These are phyloP conservation scores for Eumeta japonica DNA, from an alignment of 1,140 invertebrate genomes.

Conservation along the genomic window DNA sequence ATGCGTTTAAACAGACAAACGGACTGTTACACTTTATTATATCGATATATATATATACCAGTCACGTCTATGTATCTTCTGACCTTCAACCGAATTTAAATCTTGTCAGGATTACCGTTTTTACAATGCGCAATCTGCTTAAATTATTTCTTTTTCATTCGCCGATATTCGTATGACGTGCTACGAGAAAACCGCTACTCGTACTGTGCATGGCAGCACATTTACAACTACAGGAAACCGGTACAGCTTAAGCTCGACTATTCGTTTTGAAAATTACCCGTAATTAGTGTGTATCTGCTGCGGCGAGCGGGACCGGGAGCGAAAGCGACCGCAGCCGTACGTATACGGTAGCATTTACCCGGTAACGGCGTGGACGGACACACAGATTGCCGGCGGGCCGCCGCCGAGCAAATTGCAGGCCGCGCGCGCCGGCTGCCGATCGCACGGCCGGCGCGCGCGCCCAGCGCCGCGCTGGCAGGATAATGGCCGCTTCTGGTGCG, in stretches of 20 bases:
- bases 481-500: constrained; percentile 4
- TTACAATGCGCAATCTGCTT: no score
- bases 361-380: constrained; percentile 50
- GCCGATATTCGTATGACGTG: no score
- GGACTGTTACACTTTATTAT: no score
- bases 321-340: constrained; percentile 41
- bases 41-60: no score
- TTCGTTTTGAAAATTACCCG: constrained; percentile 55
- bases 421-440: constrained; percentile 18
- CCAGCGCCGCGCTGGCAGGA: constrained; percentile 3
- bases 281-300: constrained; percentile 52
- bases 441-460: constrained; percentile 27
- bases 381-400: constrained; percentile 49
- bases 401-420: constrained; percentile 48
- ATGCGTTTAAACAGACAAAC: no score
- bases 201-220: no score
- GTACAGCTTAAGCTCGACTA: constrained; percentile 43
- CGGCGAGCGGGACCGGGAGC: constrained; percentile 37
- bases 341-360: constrained; percentile 53
- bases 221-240: constrained; percentile 40
- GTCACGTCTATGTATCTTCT: no score
- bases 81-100: no score
- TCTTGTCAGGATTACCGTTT: no score
- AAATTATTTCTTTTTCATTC: no score
- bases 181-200: no score